Evolutionary conservation across 92 coral and sea anemone species (phyloP), one percentile per base, ranked within the genome.

Genomic region (Phymanthus crucifer): DNA sequence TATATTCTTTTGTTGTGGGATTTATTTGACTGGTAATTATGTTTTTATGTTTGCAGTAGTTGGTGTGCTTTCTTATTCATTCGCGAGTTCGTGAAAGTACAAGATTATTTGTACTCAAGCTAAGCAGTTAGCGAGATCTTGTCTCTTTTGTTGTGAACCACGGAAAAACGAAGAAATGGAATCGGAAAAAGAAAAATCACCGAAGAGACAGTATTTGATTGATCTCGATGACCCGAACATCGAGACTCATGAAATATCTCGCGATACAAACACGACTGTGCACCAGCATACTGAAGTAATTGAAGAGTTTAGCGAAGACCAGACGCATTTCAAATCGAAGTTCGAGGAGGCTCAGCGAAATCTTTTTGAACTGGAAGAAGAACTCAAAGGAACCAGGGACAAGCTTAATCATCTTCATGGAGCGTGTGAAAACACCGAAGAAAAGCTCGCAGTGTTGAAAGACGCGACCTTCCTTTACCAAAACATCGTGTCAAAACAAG

Each of bases 351-450:
- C 91, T 27, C 92, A 92, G 67, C 76, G 78, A 19, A 86, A 85
- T 78, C 89, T 89, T 4, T 71, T 83, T 3, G 90, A 92, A 35
- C 89, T 92, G 69, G 97, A 89, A 78, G 78, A 58, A 34, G 97
- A 92, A 84, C 82, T 92, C 37, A 87, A 69, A 69, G 84, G 67
- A 45, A 93, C 97, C 23, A 90, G 97, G 11, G 83, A 75, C 67
- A 87, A 86, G 61, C 88, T 93, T 2, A 79, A 89, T 8, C 86
- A 74, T 70, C 80, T 92, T 67, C 91, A 90, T 43, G 56, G 85
- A 50, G 94, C 93, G 17, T 90, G 97, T 56, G 94, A 88, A 40
- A 85, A 43, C 71, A 85, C 94, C 8, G 97, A 90, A 73, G 86
- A 87, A 73, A 93, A 90, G 83, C 86, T 90, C 21, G 86, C 90